These are phyloP conservation scores for Pampus argenteus DNA, from an alignment of 2,797 vertebrate species.

Conservation along the genomic window DNA sequence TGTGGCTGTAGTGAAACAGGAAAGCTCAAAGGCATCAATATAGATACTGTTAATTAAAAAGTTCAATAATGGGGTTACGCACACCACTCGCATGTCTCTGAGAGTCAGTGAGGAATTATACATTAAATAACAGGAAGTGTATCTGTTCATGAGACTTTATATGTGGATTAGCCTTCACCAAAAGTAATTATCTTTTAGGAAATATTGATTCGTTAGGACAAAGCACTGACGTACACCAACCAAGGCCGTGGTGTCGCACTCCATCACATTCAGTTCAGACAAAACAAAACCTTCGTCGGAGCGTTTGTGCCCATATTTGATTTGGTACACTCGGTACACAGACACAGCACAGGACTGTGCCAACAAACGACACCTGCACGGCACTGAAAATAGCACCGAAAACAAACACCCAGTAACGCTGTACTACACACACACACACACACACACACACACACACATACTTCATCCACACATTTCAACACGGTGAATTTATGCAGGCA, in stretches of 20 bases:
- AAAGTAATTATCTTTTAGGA: too few species aligned
- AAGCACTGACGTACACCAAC: not conserved
- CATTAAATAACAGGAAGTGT: too few species aligned
- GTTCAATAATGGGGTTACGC: not conserved
- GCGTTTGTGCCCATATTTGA: conserved; percentile 24
- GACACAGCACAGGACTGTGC: conserved; percentile 8
- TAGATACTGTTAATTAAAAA: not conserved
- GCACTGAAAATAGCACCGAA: not conserved
- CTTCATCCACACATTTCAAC: conserved; percentile 24
- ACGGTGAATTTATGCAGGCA: conserved; percentile 31
- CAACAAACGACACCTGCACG: conserved; percentile 42
- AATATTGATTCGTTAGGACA: not conserved
- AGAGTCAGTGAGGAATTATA: too few species aligned
- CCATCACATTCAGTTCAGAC: conserved; percentile 12
- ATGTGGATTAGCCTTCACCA: too few species aligned
- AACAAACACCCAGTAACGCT: conserved; percentile 11
- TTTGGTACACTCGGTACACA: conserved; percentile 29
- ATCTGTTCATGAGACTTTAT: too few species aligned
- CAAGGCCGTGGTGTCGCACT: not conserved
- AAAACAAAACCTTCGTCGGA: conserved; percentile 14
- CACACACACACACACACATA: conserved; percentile 13
- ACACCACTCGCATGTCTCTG: too few species aligned
- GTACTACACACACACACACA: not conserved
- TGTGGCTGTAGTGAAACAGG: too few species aligned
- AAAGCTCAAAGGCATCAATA: not conserved